phyloP scores from a whole-genome alignment of 2,113 vertebrate species.

The Poicephalus meyeri region DNA sequence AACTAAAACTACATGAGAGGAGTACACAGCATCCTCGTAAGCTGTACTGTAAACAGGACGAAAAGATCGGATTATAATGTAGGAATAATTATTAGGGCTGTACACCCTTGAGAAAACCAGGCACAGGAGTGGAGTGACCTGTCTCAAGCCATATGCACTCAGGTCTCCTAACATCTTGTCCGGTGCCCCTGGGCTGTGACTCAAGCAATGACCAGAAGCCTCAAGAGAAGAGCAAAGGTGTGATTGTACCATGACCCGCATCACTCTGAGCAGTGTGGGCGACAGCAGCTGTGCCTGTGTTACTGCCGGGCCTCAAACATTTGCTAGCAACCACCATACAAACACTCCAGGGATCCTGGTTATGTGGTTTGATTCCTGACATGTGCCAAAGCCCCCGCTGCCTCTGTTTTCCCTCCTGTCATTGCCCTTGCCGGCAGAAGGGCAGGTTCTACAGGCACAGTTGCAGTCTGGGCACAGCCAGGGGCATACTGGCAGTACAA shows the following conservation, averaged over 20 bases:
- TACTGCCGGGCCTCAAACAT: neutral
- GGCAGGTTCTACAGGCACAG: neutral
- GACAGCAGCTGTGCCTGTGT: neutral
- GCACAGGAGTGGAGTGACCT: neutral
- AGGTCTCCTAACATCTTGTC: neutral
- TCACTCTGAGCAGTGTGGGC: neutral
- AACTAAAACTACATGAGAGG: neutral
- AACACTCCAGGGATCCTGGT: neutral
- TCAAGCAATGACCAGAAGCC: neutral
- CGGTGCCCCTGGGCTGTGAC: neutral
- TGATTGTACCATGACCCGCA: neutral
- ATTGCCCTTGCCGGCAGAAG: neutral
- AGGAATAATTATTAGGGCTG: neutral
- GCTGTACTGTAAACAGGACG: neutral
- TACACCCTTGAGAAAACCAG: neutral
- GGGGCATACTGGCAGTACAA: fast-evolving
- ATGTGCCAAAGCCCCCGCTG: neutral
- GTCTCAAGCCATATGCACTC: neutral
- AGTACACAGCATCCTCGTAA: neutral
- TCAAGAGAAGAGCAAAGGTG: neutral
- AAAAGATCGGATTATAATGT: neutral
- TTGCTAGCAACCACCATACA: neutral
- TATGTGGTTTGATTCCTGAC: neutral
- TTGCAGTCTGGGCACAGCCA: neutral
- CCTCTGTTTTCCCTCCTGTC: fast-evolving